Evolutionary conservation across 2,888 invertebrate species (phyloP).

Genomic region (Eupithecia subfuscata): DNA sequence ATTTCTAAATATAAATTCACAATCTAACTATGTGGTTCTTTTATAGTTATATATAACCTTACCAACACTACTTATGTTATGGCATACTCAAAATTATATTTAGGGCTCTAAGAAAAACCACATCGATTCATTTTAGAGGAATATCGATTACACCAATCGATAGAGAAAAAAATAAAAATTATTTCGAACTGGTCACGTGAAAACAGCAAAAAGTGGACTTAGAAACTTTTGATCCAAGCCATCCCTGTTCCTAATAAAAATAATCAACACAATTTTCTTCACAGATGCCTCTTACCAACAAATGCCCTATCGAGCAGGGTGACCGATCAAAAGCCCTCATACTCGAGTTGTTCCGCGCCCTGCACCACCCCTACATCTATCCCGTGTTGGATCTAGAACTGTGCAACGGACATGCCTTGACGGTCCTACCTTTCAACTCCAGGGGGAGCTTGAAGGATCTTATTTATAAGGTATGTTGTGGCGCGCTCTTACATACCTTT

Average conservation of each 20-base stretch:
- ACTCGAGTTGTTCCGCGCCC: conserved; percentile 91
- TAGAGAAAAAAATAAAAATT: too few relatives aligned
- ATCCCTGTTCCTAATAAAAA: neutral
- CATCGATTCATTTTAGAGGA: too few relatives aligned
- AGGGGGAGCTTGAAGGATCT: conserved; percentile 95
- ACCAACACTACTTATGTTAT: too few relatives aligned
- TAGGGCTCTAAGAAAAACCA: too few relatives aligned
- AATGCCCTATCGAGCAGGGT: conserved; percentile 87
- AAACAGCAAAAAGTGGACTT: too few relatives aligned
- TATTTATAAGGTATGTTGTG: conserved; percentile 87
- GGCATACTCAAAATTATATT: too few relatives aligned
- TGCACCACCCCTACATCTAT: conserved; percentile 97
- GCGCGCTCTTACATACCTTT: neutral
- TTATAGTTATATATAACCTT: too few relatives aligned
- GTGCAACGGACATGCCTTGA: conserved; percentile 86
- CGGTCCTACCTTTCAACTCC: conserved; percentile 92
- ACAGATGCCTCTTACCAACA: conserved; percentile 84
- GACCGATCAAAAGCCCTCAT: conserved; percentile 87
- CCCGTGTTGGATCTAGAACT: conserved; percentile 95
- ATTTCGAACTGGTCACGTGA: too few relatives aligned
- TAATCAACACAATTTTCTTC: conserved; percentile 22
- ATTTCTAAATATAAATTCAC: too few relatives aligned
- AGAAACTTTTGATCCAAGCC: too few relatives aligned
- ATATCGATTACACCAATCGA: too few relatives aligned
- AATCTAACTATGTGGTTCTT: too few relatives aligned